Evolutionary conservation across 2,797 vertebrate species (phyloP).

Genomic region (Lagorchestes hirsutus): DNA sequence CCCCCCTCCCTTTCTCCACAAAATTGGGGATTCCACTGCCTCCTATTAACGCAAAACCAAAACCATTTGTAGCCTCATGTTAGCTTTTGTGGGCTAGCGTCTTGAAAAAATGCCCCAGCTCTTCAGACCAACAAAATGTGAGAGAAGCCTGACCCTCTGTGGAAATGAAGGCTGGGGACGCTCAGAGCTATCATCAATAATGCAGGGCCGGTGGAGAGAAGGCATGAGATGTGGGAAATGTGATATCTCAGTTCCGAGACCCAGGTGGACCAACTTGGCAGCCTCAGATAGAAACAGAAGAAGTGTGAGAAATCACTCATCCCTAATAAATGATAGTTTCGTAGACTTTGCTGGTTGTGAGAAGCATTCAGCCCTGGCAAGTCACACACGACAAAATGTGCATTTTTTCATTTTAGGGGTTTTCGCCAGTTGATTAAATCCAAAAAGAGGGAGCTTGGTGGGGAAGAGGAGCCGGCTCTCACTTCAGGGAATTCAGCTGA

Average conservation of each 20-base stretch:
- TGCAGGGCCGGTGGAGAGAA: slow-evolving; percentile 81
- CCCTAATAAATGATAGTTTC: slow-evolving; percentile 83
- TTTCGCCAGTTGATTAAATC: slow-evolving; percentile 88
- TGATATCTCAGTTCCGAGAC: slow-evolving; percentile 86
- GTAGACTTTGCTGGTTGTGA: slow-evolving; percentile 82
- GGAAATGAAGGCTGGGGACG: slow-evolving; percentile 73
- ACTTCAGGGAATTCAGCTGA: slow-evolving; percentile 88
- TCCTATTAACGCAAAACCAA: neutral
- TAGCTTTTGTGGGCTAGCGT: neutral
- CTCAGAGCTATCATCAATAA: slow-evolving; percentile 85
- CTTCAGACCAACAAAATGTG: slow-evolving; percentile 64
- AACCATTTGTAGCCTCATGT: neutral
- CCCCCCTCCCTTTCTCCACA: neutral
- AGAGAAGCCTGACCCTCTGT: slow-evolving; percentile 76
- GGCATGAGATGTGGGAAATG: slow-evolving; percentile 85
- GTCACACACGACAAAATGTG: slow-evolving; percentile 87
- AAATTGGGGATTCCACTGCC: neutral
- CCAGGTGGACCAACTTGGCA: slow-evolving; percentile 84
- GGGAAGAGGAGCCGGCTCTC: slow-evolving; percentile 82
- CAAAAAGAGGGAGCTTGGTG: slow-evolving; percentile 82
- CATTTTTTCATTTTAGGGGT: slow-evolving; percentile 89
- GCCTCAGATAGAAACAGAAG: slow-evolving; percentile 84
- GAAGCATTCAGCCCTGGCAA: slow-evolving; percentile 85
- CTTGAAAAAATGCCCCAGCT: slow-evolving; percentile 42
- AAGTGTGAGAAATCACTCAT: slow-evolving; percentile 90